Evolutionary conservation across 2,888 invertebrate species (phyloP).

Genomic region (Cremastinae sp.): DNA sequence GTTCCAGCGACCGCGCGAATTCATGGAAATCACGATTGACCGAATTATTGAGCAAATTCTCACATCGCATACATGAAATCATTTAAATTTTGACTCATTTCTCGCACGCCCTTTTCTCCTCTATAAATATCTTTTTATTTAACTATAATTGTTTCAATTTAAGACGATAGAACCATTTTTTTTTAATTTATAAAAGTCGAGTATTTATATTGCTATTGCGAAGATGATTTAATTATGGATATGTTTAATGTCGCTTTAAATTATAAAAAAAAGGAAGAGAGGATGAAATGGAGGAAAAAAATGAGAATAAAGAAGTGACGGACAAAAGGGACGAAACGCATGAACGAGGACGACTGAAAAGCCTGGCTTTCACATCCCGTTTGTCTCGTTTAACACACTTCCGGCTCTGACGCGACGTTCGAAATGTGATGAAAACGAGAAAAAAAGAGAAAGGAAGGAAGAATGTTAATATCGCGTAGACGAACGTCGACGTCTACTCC

Average conservation of each 20-base stretch:
- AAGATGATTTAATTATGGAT: no score
- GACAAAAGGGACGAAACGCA: constrained; percentile 42
- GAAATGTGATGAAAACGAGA: neutral
- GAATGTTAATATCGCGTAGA: constrained; percentile 52
- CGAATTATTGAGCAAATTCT: constrained; percentile 52
- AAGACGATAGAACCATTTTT: no score
- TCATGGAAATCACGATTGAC: constrained; percentile 64
- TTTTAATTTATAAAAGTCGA: neutral
- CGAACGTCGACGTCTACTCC: no score
- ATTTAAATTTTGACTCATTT: neutral
- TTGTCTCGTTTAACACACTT: constrained; percentile 25
- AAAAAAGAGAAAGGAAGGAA: neutral
- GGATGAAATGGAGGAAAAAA: neutral
- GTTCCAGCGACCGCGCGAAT: constrained; percentile 48
- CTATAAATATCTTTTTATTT: no score
- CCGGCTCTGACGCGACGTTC: constrained; percentile 45
- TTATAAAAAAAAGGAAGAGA: neutral
- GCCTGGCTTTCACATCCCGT: constrained; percentile 57
- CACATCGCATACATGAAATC: constrained; percentile 17
- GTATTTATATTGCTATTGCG: neutral
- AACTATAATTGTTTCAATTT: neutral
- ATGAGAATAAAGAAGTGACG: constrained; percentile 10
- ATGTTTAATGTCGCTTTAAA: neutral
- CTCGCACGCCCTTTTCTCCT: neutral
- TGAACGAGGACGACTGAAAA: constrained; percentile 38